A percentile compares a stretch with the other conserved stretches of the same genome.
These are phyloP conservation scores for Sphenodon punctatus DNA, from an alignment of 2,797 vertebrate species.

Conservation along the genomic window DNA sequence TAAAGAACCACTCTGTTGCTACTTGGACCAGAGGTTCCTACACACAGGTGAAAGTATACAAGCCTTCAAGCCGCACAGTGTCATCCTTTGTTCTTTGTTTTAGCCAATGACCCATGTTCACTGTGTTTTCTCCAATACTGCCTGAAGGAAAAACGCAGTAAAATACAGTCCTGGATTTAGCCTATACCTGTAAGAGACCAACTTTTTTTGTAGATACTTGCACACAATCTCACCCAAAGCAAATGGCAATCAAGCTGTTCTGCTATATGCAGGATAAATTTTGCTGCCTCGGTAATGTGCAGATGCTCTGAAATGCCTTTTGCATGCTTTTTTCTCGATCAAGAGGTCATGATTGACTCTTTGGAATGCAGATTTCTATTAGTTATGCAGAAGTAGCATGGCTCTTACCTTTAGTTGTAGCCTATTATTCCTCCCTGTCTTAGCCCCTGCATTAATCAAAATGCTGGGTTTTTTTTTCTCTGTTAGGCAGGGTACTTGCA, in stretches of 20 bases:
- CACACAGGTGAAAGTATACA: too few relatives aligned
- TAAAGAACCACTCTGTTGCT: too few relatives aligned
- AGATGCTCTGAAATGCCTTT: not conserved
- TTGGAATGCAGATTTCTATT: not conserved
- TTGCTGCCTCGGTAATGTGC: not conserved
- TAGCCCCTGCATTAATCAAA: not conserved
- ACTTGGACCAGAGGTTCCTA: too few relatives aligned
- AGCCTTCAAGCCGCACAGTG: too few relatives aligned
- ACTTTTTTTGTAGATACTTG: too few relatives aligned
- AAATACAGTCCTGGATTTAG: too few relatives aligned
- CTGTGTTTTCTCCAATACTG: too few relatives aligned
- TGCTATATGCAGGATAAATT: not conserved
- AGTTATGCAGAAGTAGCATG: not conserved
- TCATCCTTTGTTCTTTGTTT: too few relatives aligned
- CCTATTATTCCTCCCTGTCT: not conserved
- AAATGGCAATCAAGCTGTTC: not conserved
- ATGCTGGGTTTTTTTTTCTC: not conserved
- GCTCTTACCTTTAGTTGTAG: not conserved
- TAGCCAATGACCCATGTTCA: too few relatives aligned
- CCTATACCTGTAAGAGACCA: too few relatives aligned
- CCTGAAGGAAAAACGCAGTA: too few relatives aligned
- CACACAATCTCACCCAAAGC: not conserved
- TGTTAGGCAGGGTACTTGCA: fast-evolving
- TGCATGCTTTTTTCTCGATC: not conserved
- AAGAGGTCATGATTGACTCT: not conserved